phyloP scores from a whole-genome alignment of 2,113 vertebrate species.

The Syngnathoides biaculeatus region DNA sequence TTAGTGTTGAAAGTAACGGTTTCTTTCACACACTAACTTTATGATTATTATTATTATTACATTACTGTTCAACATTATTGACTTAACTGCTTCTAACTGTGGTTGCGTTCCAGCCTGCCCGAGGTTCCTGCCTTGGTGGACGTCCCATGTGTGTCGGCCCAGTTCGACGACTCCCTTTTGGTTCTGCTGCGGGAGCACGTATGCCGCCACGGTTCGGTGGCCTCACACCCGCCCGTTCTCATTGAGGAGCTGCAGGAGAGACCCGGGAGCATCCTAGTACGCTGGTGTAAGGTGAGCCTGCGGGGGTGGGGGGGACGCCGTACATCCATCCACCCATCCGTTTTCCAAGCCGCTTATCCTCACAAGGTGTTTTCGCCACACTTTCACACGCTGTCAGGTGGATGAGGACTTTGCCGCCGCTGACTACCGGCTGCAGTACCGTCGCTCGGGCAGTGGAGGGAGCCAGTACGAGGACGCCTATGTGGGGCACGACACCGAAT shows the following conservation, averaged over 20 bases:
- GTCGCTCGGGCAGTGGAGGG: constrained; percentile 70
- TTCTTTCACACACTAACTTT: too few relatives aligned
- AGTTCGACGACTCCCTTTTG: constrained; percentile 90
- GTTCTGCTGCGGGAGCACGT: constrained; percentile 81
- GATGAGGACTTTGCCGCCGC: constrained; percentile 88
- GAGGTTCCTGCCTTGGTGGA: constrained; percentile 96
- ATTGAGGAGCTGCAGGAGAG: constrained; percentile 93
- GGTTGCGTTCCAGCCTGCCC: constrained; percentile 79
- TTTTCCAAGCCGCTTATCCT: too few relatives aligned
- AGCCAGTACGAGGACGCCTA: constrained; percentile 88
- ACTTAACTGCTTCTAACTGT: neutral
- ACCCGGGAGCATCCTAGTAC: constrained; percentile 88
- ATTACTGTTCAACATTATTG: too few relatives aligned
- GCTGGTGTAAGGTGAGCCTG: constrained; percentile 89
- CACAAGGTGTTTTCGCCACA: neutral
- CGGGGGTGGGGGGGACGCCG: too few relatives aligned
- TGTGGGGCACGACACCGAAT: constrained; percentile 85
- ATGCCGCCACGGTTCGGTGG: constrained; percentile 83
- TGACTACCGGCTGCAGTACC: constrained; percentile 89
- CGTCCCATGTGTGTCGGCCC: constrained; percentile 91
- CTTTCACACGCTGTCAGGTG: constrained; percentile 71
- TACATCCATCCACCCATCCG: too few relatives aligned
- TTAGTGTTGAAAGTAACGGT: too few relatives aligned
- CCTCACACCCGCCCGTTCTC: constrained; percentile 90
- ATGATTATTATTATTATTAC: too few relatives aligned